Conservation (phyloP, 30 jellyfish, hydroid and myxozoan species). For the Euphysa ruthae region DNA sequence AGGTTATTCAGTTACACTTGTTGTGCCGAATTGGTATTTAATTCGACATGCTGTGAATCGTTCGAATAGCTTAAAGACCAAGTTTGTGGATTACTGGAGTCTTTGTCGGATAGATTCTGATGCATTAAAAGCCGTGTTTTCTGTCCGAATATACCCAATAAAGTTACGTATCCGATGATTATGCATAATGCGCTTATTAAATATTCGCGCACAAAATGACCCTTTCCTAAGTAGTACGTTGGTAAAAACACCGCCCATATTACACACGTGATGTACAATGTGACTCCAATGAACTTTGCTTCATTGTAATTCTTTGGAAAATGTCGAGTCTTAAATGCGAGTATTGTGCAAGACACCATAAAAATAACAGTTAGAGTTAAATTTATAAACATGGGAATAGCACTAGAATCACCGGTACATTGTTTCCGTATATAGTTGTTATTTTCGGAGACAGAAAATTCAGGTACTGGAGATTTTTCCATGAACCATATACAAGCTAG, state of each 20-base stretch:
- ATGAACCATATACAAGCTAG: conserved; percentile 66
- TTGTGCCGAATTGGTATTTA: too few species aligned
- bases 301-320: conserved; percentile 93
- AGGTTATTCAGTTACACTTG: too few species aligned
- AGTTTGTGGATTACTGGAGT: neutral
- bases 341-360: conserved; percentile 74
- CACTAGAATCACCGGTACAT: conserved; percentile 50
- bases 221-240: conserved; percentile 29
- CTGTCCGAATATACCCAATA: conserved; percentile 88
- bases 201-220: conserved; percentile 21
- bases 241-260: conserved; percentile 90
- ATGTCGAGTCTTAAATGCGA: conserved; percentile 83
- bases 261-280: conserved; percentile 83
- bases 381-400: conserved; percentile 29
- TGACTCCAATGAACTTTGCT: conserved; percentile 79
- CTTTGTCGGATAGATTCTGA: neutral
- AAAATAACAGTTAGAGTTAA: conserved; percentile 64
- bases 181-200: conserved; percentile 35
- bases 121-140: conserved; percentile 20
- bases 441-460: conserved; percentile 2
- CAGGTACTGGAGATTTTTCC: conserved; percentile 44
- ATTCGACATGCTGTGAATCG: neutral
- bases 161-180: conserved; percentile 55
- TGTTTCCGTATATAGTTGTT: conserved; percentile 24
- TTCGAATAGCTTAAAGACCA: neutral